Conservation (phyloP, 2,113 vertebrate genomes). For the Ramphastos sulfuratus region DNA sequence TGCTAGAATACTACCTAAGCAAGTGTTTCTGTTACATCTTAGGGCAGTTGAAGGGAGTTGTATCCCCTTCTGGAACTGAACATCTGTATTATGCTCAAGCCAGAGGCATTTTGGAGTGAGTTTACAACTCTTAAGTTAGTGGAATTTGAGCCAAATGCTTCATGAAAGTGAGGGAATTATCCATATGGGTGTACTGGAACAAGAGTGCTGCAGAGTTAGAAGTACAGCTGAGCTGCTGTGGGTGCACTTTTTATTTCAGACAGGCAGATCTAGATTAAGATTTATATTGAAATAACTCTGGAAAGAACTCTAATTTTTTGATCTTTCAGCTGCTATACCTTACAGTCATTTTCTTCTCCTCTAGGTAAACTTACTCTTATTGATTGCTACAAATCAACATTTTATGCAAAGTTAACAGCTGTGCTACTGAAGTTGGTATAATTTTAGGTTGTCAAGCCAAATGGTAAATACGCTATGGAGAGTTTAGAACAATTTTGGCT, state of each 20-base stretch:
- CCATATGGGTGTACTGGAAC: not conserved
- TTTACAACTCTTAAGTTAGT: not conserved
- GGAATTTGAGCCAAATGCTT: not conserved
- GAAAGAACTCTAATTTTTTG: not conserved
- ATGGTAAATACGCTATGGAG: not conserved
- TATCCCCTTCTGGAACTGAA: not conserved
- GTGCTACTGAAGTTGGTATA: not conserved
- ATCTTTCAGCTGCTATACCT: not conserved
- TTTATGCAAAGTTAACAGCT: not conserved
- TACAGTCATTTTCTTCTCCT: not conserved
- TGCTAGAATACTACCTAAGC: too few relatives aligned
- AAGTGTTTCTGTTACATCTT: not conserved
- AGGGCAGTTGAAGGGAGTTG: not conserved
- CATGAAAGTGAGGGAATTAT: not conserved
- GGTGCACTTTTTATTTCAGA: not conserved
- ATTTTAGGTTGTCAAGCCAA: not conserved
- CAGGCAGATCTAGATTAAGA: not conserved
- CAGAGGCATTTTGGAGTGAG: not conserved
- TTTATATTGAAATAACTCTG: not conserved
- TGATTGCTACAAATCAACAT: not conserved
- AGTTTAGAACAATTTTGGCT: too few relatives aligned
- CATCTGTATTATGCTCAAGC: not conserved
- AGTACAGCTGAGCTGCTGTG: not conserved
- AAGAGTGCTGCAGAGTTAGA: not conserved
- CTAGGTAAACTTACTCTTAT: not conserved